phyloP scores from a whole-genome alignment of 2,797 vertebrate species.

The Sciurus carolinensis region DNA sequence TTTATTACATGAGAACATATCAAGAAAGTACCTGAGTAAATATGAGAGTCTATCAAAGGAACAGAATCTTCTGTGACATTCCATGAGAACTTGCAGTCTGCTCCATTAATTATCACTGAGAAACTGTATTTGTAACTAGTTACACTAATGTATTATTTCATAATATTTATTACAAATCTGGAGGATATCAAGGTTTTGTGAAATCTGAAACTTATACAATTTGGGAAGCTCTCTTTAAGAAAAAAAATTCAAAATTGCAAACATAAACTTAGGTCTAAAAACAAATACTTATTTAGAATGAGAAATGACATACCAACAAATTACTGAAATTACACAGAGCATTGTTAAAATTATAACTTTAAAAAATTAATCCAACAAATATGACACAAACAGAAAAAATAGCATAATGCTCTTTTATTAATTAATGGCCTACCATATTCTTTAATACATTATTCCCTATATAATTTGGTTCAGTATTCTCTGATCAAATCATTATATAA shows the following conservation, averaged over 20 bases:
- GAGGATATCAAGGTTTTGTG: neutral
- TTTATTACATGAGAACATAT: neutral
- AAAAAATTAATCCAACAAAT: neutral
- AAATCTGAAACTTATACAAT: neutral
- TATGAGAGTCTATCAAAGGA: neutral
- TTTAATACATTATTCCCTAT: neutral
- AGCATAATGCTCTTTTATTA: neutral
- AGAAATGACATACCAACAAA: neutral
- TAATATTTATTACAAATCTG: neutral
- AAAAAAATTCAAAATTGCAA: neutral
- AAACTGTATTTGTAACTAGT: neutral
- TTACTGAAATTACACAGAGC: neutral
- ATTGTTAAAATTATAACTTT: neutral
- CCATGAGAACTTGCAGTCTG: neutral
- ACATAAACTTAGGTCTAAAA: neutral
- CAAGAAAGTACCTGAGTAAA: neutral
- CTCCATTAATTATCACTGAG: neutral
- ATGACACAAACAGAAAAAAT: neutral
- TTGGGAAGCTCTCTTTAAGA: neutral
- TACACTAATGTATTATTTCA: neutral
- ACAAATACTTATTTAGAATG: neutral
- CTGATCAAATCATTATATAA: neutral
- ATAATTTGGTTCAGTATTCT: neutral
- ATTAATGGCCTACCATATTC: neutral
- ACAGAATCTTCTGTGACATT: neutral